Evolutionary conservation across 2,797 vertebrate species (phyloP), one percentile per base, ranked within the genome.

Genomic region (Typhlichthys eigenmanni): DNA sequence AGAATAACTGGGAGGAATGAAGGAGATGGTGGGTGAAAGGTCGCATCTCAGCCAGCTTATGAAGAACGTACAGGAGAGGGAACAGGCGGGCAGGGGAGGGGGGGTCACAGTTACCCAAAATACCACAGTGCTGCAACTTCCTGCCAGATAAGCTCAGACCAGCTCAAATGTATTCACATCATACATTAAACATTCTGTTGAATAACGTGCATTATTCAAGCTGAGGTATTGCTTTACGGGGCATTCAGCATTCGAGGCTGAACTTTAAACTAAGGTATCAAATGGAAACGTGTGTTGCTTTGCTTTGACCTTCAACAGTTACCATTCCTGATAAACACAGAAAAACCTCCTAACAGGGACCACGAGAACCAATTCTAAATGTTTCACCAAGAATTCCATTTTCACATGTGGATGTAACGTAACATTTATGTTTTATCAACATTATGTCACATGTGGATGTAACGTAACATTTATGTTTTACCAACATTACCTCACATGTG

Each of bases 131-230:
- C 14, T 46, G 55, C 59, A 60, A 72, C 75, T 84, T 83, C 66
- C 74, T 74, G 69, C 72, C 66, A 77, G 68, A 75, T 64, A 51
- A 77, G 56, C 64, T 71, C 69, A 68, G 66, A 62, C 58, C 60
- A 79, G 60, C 52, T 72, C 71, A 73, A 80, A 83, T 73, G 74
- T 71, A 87, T 84, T 82, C 77, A 78, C 66, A 79, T 78, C 64
- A 77, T 82, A 70, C 78, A 87, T 83, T 78, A 83, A 82, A 78
- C 83, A 82, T 78, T 62, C 50, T 68, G 76, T 80, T 84, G 69
- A 66, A 45, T 75, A 67, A 77, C 68, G 68, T 77, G 50, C 67
- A 78, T 84, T 79, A 82, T 81, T 85, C 73, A 84, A 81, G 83
- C 66, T 11, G 47, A 79, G 68, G 59, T 49, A 55, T 71, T 68